Evolutionary conservation across 2,113 vertebrate genomes (phyloP).

Genomic region (Sciurus niger): DNA sequence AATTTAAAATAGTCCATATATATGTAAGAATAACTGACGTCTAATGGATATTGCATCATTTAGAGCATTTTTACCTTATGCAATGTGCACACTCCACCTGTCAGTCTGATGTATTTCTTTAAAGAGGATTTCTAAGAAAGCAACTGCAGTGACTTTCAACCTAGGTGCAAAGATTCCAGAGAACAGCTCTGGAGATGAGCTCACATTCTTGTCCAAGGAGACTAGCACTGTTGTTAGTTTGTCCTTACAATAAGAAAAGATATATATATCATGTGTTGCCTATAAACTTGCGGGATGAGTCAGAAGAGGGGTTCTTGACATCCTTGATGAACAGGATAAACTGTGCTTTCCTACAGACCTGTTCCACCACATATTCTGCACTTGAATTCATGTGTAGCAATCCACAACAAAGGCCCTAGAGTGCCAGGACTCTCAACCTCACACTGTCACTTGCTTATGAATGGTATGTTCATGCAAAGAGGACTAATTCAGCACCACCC

Average conservation of each 20-base stretch:
- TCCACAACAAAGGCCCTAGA: not conserved
- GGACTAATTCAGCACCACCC: not conserved
- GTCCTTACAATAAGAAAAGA: not conserved
- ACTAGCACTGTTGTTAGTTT: constrained; percentile 59
- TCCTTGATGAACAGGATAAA: constrained; percentile 75
- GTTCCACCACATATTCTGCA: constrained; percentile 69
- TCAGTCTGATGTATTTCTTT: not conserved
- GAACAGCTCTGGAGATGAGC: constrained; percentile 50
- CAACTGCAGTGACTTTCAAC: not conserved
- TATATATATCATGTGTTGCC: constrained; percentile 61
- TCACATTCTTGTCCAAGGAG: constrained; percentile 72
- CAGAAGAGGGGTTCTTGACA: constrained; percentile 69
- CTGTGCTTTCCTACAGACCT: constrained; percentile 73
- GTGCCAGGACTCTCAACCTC: not conserved
- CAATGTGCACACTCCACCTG: not conserved
- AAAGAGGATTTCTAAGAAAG: constrained; percentile 21
- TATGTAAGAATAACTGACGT: not conserved
- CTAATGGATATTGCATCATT: not conserved
- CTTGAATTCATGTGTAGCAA: constrained; percentile 33
- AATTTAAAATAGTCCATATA: not conserved
- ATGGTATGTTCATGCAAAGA: too few species aligned
- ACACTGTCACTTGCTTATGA: not conserved
- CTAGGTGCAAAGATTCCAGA: not conserved
- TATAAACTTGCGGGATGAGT: constrained; percentile 69
- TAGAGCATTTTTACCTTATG: not conserved